Evolutionary conservation across 2,888 invertebrate genomes (phyloP), one percentile per base, ranked within the genome.

Genomic region (Ernsta delagoae): DNA sequence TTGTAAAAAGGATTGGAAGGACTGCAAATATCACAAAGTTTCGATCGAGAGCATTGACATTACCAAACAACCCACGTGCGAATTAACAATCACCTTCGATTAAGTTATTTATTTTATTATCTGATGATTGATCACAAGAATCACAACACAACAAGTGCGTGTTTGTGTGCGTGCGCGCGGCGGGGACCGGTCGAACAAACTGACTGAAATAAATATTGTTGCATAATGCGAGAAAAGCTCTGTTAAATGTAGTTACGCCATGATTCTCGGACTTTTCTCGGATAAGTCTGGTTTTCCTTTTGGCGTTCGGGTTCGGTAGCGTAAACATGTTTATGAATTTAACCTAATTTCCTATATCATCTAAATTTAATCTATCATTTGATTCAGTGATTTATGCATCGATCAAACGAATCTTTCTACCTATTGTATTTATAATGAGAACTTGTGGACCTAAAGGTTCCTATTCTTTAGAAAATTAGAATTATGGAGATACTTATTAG

Each of bases 161-260:
- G 65, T 12, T 24, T 56, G 65, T 56, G 56, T 80, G 77, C 80
- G 86, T 83, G 86, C 77, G 76, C 76, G 79, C 70, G 61, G 84
- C 84, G 83, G 81, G 74, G 76, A 79, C 80, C 78, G 82, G 86
- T 87, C 86, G 83, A 79, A 88, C 90, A 16, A 16, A 16, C 16
- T 85, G 87, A 91, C 92, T 86, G 87, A 91, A 90, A 90, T 91
- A 88, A 88, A 86, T 85, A 84, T 84, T 83, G 83, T 93, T 93
- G 90, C 92, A 88, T 91, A 93, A 93, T 86, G 83, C 87, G 86
- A 85, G 89, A 88, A 90, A 91, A 92, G 92, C 92, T 92, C 84
- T 79, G 83, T 75, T 11, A 54, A 54, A 77, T 71, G 77, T 79
- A 75, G 69, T 73, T 80, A 77, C 79, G 69, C 85, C 65, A 83